Evolutionary conservation across 1,140 invertebrate genomes (phyloP).

Genomic region (Teleopsis dalmanni): DNA sequence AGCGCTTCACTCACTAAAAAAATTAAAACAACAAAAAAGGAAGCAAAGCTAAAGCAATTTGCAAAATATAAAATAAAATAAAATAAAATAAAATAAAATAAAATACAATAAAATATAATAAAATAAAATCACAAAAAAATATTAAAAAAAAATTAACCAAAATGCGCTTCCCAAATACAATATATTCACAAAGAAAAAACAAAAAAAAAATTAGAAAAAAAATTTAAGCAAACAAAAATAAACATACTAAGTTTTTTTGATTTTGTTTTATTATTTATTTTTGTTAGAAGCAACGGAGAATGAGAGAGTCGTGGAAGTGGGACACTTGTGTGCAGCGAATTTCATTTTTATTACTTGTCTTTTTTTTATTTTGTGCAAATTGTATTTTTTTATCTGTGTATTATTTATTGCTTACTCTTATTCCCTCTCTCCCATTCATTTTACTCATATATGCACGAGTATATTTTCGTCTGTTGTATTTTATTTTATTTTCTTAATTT

Average conservation of each 20-base stretch:
- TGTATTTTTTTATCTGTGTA: background rate
- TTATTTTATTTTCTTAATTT: no score
- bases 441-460: no score
- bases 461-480: no score
- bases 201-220: background rate
- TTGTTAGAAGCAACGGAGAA: conserved; percentile 33
- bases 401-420: no score
- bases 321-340: conserved; percentile 42
- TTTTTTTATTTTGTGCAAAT: background rate
- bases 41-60: background rate
- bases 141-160: background rate
- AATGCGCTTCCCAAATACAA: background rate
- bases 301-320: conserved; percentile 40
- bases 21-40: conserved; percentile 5
- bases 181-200: background rate
- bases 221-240: background rate
- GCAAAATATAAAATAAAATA: background rate
- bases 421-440: no score
- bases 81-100: background rate
- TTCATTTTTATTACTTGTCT: no score
- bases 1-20: conserved; percentile 6
- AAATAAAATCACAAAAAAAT: background rate
- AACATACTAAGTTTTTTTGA: background rate
- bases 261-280: no score
- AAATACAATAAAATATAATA: background rate